Percentiles rank a stretch among this genome's conserved stretches.
Conservation (phyloP, 1,140 invertebrate genomes). For the Carposina sasakii region DNA sequence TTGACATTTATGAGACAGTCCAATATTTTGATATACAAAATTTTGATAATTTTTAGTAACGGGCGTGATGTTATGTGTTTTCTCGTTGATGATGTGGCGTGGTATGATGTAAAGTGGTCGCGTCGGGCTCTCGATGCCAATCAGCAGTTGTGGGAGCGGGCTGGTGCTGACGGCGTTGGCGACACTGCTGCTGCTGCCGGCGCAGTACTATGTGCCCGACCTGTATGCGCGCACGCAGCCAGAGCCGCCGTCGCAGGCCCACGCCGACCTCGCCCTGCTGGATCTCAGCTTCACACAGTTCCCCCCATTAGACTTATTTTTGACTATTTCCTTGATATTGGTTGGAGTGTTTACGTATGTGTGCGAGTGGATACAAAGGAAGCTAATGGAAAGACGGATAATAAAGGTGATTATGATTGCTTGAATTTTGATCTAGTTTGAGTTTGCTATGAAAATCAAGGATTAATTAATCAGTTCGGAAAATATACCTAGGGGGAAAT, state of each 20-base stretch:
- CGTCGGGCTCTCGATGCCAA: constrained; percentile 35
- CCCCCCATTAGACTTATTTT: constrained; percentile 40
- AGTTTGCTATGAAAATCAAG: not conserved
- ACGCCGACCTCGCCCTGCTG: constrained; percentile 17
- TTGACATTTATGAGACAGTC: no score
- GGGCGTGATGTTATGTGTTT: no score
- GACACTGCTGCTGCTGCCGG: constrained; percentile 43
- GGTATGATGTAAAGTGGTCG: constrained; percentile 15
- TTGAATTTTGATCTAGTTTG: not conserved
- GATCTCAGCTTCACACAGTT: constrained; percentile 26
- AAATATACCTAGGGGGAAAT: no score
- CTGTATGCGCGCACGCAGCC: constrained; percentile 12
- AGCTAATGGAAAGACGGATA: constrained; percentile 55
- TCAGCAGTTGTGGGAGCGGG: constrained; percentile 44
- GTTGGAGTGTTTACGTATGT: constrained; percentile 38
- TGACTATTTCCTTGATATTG: constrained; percentile 33
- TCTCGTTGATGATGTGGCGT: no score
- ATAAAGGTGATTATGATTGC: constrained; percentile 36
- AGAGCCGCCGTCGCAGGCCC: constrained; percentile 3
- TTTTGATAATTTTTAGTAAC: no score
- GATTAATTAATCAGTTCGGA: constrained; percentile 8
- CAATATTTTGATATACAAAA: no score
- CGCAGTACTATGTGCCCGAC: constrained; percentile 50
- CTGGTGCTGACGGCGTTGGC: constrained; percentile 40
- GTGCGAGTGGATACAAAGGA: constrained; percentile 60